phyloP scores from a whole-genome alignment of 2,888 invertebrate species.

The Watsonalla binaria region DNA sequence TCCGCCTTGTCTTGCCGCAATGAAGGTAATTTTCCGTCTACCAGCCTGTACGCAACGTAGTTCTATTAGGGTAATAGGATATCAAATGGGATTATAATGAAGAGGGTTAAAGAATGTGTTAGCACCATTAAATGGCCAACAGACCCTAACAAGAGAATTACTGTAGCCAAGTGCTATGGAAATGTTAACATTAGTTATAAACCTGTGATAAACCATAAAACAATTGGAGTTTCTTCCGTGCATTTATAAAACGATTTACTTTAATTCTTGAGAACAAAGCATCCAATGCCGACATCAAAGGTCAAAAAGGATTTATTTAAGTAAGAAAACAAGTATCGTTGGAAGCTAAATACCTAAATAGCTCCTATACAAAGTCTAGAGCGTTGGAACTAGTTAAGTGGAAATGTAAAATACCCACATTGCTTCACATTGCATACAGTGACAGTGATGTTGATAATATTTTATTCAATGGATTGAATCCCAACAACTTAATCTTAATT shows the following conservation, averaged over 20 bases:
- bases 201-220: too few relatives aligned
- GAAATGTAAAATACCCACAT: background rate
- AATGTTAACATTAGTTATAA: background rate
- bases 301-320: too few relatives aligned
- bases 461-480: slow-evolving; percentile 35
- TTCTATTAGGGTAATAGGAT: slow-evolving; percentile 12
- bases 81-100: slow-evolving; percentile 21
- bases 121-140: background rate
- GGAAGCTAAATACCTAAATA: too few relatives aligned
- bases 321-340: background rate
- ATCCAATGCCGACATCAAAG: too few relatives aligned
- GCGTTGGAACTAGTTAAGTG: too few relatives aligned
- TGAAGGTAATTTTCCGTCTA: slow-evolving; percentile 56
- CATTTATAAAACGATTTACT: too few relatives aligned
- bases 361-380: too few relatives aligned
- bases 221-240: too few relatives aligned
- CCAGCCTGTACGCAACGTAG: slow-evolving; percentile 22
- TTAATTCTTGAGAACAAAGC: too few relatives aligned
- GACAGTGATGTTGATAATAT: slow-evolving; percentile 19
- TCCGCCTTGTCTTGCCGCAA: slow-evolving; percentile 55
- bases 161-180: too few relatives aligned
- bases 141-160: background rate
- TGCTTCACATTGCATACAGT: background rate
- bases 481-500: slow-evolving; percentile 34
- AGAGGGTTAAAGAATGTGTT: slow-evolving; percentile 11